These are phyloP conservation scores for Thripadectes ignobilis DNA, from an alignment of 2,797 vertebrate species.

Conservation along the genomic window DNA sequence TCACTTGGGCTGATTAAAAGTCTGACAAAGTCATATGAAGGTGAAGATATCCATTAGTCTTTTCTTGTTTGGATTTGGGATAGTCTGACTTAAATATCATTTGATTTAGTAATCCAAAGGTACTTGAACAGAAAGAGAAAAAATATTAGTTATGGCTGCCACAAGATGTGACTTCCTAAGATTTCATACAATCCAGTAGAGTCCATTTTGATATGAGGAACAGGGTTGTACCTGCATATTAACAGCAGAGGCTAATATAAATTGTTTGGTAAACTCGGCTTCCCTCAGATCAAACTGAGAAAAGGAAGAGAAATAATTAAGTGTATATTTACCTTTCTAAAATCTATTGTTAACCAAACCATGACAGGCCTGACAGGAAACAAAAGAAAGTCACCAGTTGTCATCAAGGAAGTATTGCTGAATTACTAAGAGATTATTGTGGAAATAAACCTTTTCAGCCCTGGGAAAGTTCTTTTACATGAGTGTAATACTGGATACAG, in stretches of 20 bases:
- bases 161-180: not conserved
- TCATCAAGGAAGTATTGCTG: not conserved
- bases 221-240: not conserved
- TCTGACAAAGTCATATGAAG: not conserved
- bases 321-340: not conserved
- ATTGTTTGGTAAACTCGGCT: not conserved
- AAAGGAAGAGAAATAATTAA: not conserved
- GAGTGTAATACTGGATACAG: not conserved
- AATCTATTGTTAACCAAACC: not conserved
- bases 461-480: not conserved
- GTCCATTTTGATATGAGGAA: not conserved
- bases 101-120: not conserved
- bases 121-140: not conserved
- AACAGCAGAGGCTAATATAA: not conserved
- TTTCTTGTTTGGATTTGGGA: not conserved
- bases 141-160: not conserved
- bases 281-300: not conserved
- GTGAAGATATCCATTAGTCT: not conserved
- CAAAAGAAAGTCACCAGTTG: not conserved
- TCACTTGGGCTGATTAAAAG: not conserved
- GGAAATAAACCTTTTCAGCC: not conserved
- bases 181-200: not conserved
- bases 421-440: not conserved
- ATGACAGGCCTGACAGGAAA: not conserved
- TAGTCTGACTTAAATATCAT: not conserved